phyloP scores from a whole-genome alignment of 2,797 vertebrate species.

The Channallabes apus region DNA sequence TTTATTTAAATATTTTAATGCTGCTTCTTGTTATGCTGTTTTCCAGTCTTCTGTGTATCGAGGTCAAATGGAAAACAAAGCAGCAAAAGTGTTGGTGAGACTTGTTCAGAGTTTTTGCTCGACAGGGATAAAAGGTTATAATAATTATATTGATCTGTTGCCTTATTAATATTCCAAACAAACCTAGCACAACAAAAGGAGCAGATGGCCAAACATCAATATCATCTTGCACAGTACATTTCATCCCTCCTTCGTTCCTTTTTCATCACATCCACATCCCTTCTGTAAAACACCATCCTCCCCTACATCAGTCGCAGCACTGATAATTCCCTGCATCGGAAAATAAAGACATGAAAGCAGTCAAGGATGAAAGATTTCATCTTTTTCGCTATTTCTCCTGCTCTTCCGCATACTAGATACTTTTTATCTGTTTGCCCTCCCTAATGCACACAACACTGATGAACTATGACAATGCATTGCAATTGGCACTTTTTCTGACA shows the following conservation, averaged over 20 bases:
- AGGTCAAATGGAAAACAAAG: slow-evolving; percentile 50
- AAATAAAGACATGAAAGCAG: slow-evolving; percentile 93
- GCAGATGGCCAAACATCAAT: slow-evolving; percentile 37
- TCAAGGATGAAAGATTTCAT: slow-evolving; percentile 98
- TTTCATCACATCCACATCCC: slow-evolving; percentile 25
- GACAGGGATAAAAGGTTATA: background rate
- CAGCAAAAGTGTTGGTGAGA: slow-evolving; percentile 5
- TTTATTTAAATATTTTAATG: slow-evolving; percentile 45
- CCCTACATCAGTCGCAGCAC: slow-evolving; percentile 78
- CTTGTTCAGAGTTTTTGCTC: slow-evolving; percentile 4
- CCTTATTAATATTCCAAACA: slow-evolving; percentile 53
- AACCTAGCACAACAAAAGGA: slow-evolving; percentile 42
- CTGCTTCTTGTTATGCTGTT: slow-evolving; percentile 40
- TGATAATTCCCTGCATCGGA: slow-evolving; percentile 95
- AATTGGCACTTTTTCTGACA: background rate
- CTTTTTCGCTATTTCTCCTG: slow-evolving; percentile 66
- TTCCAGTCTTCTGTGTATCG: slow-evolving; percentile 43
- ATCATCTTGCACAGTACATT: slow-evolving; percentile 55
- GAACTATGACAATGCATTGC: background rate
- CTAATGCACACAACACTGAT: slow-evolving; percentile 78
- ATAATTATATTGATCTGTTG: slow-evolving; percentile 14
- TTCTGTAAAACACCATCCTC: slow-evolving; percentile 40
- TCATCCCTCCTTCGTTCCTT: slow-evolving; percentile 32
- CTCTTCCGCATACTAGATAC: slow-evolving; percentile 82
- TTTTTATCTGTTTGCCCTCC: slow-evolving; percentile 77